Base-by-base conservation (phyloP, 2,888 invertebrate species). In the Trissolcus brochymenae region DNA sequence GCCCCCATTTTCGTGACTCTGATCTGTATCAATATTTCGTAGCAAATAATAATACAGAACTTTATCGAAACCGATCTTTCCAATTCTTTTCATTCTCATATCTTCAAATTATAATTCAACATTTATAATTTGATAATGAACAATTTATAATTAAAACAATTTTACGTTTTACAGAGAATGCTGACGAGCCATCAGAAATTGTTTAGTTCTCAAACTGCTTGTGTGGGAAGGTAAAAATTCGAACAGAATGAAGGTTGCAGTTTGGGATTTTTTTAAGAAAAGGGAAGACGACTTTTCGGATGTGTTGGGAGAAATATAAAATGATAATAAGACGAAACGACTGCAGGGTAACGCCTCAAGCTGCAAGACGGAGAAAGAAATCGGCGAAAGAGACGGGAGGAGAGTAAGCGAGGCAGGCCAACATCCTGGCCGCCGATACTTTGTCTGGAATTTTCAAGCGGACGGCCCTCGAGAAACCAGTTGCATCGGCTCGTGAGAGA, bases 371-470 rank as follows among this genome's bases (percentile, higher is more conserved):
- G 54, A 62, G 67, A 54, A 16, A 72, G 68, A 59, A 51, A 68
- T 68, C 41, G 66, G 61, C 57, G 59, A 25, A 57, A 64, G 50
- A 53, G 75, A 46, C 50, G 68, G 41, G 35, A 76, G 67, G 78
- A 55, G 78, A 76, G 76, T 71, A 74, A 79, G 71, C 81, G 54
- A 50, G 74, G 29, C 73, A 80, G 71, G 81, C 81, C 80, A 80
- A 81, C 83, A 84, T 84, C 83, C 84, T 84, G 84, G 79, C 81
- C 71, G 79, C 81, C 71, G 80, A 79, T 81, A 83, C 81, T 82
- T 82, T 82, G 82, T 81, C 81, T 82, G 82, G 82, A 84, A 84
- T 84, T 84, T 84, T 82, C 79, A 81, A 81, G 81, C 82, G 79
- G 81, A 80, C 78, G 81, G 79, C 82, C 81, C 81, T 82, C 78